Base-by-base conservation (phyloP, 2,888 invertebrate genomes). In the Stenoptilia bipunctidactyla region DNA sequence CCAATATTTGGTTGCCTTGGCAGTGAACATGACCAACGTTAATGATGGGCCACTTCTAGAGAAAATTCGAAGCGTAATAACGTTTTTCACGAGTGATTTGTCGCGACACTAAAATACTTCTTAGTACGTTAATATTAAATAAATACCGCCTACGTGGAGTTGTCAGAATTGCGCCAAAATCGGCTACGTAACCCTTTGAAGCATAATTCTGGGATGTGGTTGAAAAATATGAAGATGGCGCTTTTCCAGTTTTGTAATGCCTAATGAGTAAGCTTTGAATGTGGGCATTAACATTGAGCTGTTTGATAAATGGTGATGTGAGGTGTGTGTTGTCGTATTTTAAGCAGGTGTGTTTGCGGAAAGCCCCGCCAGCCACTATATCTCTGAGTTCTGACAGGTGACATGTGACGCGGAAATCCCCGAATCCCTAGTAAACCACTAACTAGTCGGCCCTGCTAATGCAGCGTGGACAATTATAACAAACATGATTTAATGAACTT, bases 11-110 rank as follows among this genome's bases (percentile, higher is more conserved):
- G 53, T 63, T 56, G 47, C 72, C 72, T 79, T 80, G 77, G 73
- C 76, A 77, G 53, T 73, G 73, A 62, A 60, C 65, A 50, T 61
- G 60, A 65, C 58, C 59, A 57, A 65, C 66, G 72, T 53, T 76
- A 79, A 74, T 71, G 72, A 77, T 64, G 70, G 60, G 52, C 50
- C 56, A 55, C 46, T 66, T 71, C 63, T 61, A 61, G 63, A 68
- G 66, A 58, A 50, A 58, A 56, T 55, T 53, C 27, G 9, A 30
- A 30, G 30, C 30, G n/a, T 30, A 30, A 4, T 30, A 2, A 30
- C 25, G 5, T 5, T 25, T 25, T 25, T 25, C 25, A 25, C 25
- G n/a, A n/a, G 30, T 30, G 30, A 30, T 30, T 30, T 30, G 30
- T 30, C 30, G 30, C 3, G 30, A 10, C 4, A 12, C 30, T n/a